These are phyloP conservation scores for Coleophora flavipennella DNA, from an alignment of 2,888 invertebrate species.

Conservation along the genomic window DNA sequence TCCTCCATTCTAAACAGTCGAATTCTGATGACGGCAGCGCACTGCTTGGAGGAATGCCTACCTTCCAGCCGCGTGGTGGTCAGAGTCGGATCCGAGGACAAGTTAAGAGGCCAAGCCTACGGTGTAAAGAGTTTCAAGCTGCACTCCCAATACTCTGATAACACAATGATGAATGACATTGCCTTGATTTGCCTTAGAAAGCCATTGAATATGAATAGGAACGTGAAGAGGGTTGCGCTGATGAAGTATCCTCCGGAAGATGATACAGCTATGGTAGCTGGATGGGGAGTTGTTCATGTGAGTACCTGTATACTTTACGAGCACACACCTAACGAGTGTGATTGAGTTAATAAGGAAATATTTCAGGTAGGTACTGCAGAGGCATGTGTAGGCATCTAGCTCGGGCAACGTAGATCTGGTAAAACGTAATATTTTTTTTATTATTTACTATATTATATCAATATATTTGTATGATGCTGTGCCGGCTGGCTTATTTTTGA, in stretches of 20 bases:
- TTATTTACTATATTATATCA: too few relatives aligned
- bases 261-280: conserved; percentile 1
- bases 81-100: conserved; percentile 18
- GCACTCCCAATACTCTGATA: conserved; percentile 12
- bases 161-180: conserved; percentile 15
- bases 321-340: too few relatives aligned
- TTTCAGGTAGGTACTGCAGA: too few relatives aligned
- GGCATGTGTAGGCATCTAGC: too few relatives aligned
- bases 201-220: neutral
- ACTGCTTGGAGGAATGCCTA: conserved; percentile 22
- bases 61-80: conserved; percentile 4
- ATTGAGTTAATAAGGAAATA: too few relatives aligned
- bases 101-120: conserved; percentile 5
- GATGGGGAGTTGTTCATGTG: conserved; percentile 12
- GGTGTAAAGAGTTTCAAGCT: conserved; percentile 1
- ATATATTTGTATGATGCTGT: too few relatives aligned
- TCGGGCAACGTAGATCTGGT: too few relatives aligned
- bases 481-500: too few relatives aligned
- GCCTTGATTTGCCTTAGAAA: conserved; percentile 11
- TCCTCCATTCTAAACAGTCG: conserved; percentile 28
- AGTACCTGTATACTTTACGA: too few relatives aligned
- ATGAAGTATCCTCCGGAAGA: neutral
- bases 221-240: conserved; percentile 4
- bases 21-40: conserved; percentile 27
- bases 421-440: too few relatives aligned